phyloP scores from a whole-genome alignment of 2,888 invertebrate species.

The Caenorhabditis doughertyi region DNA sequence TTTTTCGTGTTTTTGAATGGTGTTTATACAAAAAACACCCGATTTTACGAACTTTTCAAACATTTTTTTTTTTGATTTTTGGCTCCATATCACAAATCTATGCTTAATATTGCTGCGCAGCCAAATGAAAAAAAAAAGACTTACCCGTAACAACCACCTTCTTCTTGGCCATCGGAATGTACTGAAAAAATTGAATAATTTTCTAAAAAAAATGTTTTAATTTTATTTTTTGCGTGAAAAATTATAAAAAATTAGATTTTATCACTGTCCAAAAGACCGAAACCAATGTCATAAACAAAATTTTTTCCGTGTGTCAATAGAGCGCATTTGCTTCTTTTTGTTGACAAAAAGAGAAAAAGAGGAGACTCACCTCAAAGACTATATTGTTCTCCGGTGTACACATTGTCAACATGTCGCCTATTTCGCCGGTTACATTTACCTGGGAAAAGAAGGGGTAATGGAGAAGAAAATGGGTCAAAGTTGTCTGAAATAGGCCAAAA shows the following conservation, averaged over 20 bases:
- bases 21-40: no score
- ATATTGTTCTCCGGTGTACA: neutral
- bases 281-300: neutral
- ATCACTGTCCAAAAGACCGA: neutral
- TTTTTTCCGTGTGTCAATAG: slow-evolving; percentile 7
- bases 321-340: slow-evolving; percentile 11
- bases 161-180: slow-evolving; percentile 3
- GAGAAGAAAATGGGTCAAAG: neutral
- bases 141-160: slow-evolving; percentile 53
- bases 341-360: no score
- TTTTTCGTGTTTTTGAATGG: no score
- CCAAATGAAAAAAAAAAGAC: slow-evolving; percentile 5
- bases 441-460: neutral
- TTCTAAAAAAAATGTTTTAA: neutral
- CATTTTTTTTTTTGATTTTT: no score
- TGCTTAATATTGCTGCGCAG: no score
- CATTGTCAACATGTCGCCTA: slow-evolving; percentile 49
- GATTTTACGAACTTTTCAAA: no score
- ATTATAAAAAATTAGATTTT: neutral
- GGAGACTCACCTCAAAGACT: neutral
- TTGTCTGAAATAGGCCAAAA: no score
- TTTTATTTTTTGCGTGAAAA: slow-evolving; percentile 2
- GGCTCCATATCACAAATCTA: no score
- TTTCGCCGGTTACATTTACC: slow-evolving; percentile 46
- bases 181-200: slow-evolving; percentile 24